Evolutionary conservation across 1,140 invertebrate genomes (phyloP), one percentile per base, ranked within the genome.

Genomic region (Ceratosolen solmsi): DNA sequence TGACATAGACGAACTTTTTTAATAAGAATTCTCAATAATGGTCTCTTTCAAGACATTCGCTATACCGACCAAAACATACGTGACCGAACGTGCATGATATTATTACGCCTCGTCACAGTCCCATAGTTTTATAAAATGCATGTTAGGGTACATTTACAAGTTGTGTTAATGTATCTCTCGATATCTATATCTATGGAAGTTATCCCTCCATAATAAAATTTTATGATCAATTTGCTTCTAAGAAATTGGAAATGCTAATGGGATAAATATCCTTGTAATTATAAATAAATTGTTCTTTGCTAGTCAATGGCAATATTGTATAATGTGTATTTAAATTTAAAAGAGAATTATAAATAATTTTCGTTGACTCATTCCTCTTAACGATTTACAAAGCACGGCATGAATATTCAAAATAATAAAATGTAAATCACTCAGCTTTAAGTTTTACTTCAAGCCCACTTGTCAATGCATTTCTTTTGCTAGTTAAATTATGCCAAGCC

Each of bases 1-100:
- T 0, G 8, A 51, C 75, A 73, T 78, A 78, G 36, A 38, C 27
- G 17, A 3, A n/a, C n/a, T 77, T 71, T 68, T 60, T 30, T 77
- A 5, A 70, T 82, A 71, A 72, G 54, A 77, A 60, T 70, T 33
- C 20, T 81, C 73, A 46, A 81, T 81, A 81, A 68, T 70, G 65
- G 38, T 58, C 58, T 65, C 25, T 22, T 46, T 2, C 38, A 22
- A 41, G 27, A 58, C 8, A 54, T 15, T 54, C 13, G 3, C 9
- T 15, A 22, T n/a, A n/a, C n/a, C n/a, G n/a, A n/a, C n/a, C n/a
- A n/a, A n/a, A n/a, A n/a, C n/a, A n/a, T n/a, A n/a, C n/a, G n/a
- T 3, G 15, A 65, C n/a, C 73, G 63, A 41, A 33, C 49, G 41
- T 20, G 25, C 33, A 3, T 74, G 17, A 77, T 72, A 82, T 77